Evolutionary conservation across 2,113 vertebrate genomes (phyloP), one percentile per base, ranked within the genome.

Genomic region (Lates calcarifer): DNA sequence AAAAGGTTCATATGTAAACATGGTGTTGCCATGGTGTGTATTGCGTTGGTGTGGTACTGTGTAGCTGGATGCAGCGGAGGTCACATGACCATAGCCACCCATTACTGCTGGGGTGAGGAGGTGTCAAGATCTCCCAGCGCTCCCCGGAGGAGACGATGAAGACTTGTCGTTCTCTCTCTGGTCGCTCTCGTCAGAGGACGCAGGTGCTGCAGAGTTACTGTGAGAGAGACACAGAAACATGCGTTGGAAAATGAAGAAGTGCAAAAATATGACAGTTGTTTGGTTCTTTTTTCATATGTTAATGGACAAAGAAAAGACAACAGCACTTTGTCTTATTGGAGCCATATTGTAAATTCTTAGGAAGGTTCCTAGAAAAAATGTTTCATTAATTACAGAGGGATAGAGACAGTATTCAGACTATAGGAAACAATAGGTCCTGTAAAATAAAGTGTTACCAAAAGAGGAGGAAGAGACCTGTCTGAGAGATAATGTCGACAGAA

Each of bases 141-240:
- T 77, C 0, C n/a, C n/a, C n/a, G n/a, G 82, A 88, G 35, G 73
- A 29, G 92, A 89, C 0, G 70, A 71, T 15, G 87, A 91, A 24
- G 91, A 81, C 67, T 76, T 89, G 79, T 94, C 93, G 35, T 63
- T 92, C 37, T 94, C 95, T 79, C 82, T 82, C 51, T 84, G 92
- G 55, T 95, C 94, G 0, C 87, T 83, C 13, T 90, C 88, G 12
- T 94, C 95, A 37, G 87, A 35, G 6, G 88, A 77, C 0, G 57
- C 87, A 24, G 92, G 85, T 0, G 82, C 81, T 1, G 82, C 58
- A 26, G 93, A 58, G 31, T 74, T 79, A 77, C 94, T 95, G 79
- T 31, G 11, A 63, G 28, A 69, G n/a, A 69, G 17, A 51, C 11
- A 74, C 13, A 77, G 24, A 28, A 20, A 74, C 0, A 58, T 7